These are phyloP conservation scores for Selene dorsalis DNA, from an alignment of 2,797 vertebrate genomes.

Conservation along the genomic window DNA sequence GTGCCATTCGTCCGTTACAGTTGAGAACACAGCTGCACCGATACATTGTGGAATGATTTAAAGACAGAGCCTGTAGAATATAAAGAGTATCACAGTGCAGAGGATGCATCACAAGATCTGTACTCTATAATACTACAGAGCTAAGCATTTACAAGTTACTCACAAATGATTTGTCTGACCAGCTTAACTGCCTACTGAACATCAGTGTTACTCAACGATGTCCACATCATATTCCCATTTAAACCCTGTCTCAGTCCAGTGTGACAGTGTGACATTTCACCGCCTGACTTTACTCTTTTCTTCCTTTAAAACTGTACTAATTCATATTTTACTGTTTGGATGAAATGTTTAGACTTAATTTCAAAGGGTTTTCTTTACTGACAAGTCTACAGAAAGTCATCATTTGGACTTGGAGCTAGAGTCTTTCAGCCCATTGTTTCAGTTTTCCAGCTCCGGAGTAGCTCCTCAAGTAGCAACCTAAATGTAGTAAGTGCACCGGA, in stretches of 20 bases:
- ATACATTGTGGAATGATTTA: conserved; percentile 1
- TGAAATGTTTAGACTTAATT: no score
- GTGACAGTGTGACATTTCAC: no score
- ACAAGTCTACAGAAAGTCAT: neutral
- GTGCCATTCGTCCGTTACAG: neutral
- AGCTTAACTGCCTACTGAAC: neutral
- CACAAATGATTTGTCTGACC: neutral
- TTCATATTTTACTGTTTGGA: no score
- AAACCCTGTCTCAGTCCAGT: neutral
- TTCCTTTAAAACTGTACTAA: no score
- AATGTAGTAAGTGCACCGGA: no score
- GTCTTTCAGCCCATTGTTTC: no score
- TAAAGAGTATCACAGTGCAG: neutral
- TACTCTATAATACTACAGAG: neutral
- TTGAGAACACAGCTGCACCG: neutral
- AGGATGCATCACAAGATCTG: neutral
- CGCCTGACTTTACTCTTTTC: no score
- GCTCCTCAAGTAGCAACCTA: no score
- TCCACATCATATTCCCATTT: neutral
- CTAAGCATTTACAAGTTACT: no score
- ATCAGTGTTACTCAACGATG: neutral
- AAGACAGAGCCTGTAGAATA: neutral
- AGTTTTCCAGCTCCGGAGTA: no score
- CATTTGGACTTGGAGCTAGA: neutral
- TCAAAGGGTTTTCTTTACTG: no score